phyloP scores from a whole-genome alignment of 2,113 vertebrate species.

The Aythya baeri region DNA sequence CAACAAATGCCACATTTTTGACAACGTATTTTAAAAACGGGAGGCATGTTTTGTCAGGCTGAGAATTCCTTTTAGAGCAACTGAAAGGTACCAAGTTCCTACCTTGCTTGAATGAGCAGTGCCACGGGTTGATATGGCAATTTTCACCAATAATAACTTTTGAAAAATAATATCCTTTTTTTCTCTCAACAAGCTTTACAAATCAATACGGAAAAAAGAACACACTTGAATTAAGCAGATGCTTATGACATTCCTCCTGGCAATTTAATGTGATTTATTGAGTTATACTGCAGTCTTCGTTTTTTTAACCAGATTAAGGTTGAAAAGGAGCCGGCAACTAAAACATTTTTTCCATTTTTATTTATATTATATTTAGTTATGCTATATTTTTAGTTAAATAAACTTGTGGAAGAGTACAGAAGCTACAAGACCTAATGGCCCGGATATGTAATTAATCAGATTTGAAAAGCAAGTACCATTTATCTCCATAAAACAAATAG shows the following conservation, averaged over 20 bases:
- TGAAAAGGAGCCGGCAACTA: conserved; percentile 39
- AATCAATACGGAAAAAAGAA: not conserved
- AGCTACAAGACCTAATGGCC: conserved; percentile 17
- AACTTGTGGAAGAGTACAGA: conserved; percentile 15
- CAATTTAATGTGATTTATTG: conserved; percentile 47
- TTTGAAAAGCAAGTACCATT: conserved; percentile 8
- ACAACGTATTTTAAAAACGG: not conserved
- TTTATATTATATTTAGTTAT: conserved; percentile 21
- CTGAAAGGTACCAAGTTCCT: not conserved
- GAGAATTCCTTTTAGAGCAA: not conserved
- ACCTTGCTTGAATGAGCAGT: not conserved
- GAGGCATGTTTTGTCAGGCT: not conserved
- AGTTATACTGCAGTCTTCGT: conserved; percentile 52
- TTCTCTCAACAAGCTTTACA: conserved; percentile 1
- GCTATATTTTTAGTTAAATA: conserved; percentile 44
- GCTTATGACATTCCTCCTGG: conserved; percentile 49
- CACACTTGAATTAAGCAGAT: conserved; percentile 49
- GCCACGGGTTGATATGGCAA: not conserved
- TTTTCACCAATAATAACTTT: not conserved
- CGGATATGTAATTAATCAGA: conserved; percentile 15
- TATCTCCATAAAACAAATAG: conserved; percentile 39
- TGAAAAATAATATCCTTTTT: not conserved
- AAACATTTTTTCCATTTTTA: conserved; percentile 29
- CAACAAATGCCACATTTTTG: not conserved
- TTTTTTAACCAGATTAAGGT: conserved; percentile 63